Base-by-base conservation (phyloP, 1,140 invertebrate species). In the Aphis gossypii region DNA sequence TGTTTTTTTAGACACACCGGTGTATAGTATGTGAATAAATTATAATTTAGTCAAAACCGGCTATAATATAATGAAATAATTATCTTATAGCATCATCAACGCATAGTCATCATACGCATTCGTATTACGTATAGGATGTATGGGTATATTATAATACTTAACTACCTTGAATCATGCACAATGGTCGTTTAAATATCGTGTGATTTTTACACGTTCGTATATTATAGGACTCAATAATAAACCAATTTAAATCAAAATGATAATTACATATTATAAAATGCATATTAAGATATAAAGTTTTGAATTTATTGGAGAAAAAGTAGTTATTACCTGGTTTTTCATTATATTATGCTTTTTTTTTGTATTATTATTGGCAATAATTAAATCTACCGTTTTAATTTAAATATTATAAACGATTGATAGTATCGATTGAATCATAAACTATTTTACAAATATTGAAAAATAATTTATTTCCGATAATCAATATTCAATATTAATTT, bases 51-150 rank as follows among this genome's bases (percentile, higher is more conserved):
- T 25, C 51, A 35, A 56, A 89, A 89, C 88, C 35, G 48, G 23
- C 48, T 44, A 18, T n/a, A 76, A 21, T 38, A 46, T 44, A 89
- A 89, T 89, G 48, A 89, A 89, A 89, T 56, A 89, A 89, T 89
- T 89, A 89, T 56, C 88, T 38, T 41, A 41, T 1, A 8, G 7
- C 21, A 56, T 56, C 88, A 56, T 89, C 88, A 25, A 11, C 51
- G 88, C 51, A 56, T 25, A 56, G 21, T 56, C 23, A 41, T 56
- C n/a, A 35, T 46, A 46, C n/a, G 5, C 11, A 14, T 76, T n/a
- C 14, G 30, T n/a, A 76, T 14, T 20, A 20, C 48, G 60, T 76
- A 76, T 68, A 14, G 11, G 60, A n/a, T n/a, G 14, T 68, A 68
- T 76, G 60, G n/a, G 60, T n/a, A n/a, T 76, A n/a, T 18, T 1